phyloP scores from a whole-genome alignment of 2,888 invertebrate species.

The Rhopalosiphum nymphaeae region DNA sequence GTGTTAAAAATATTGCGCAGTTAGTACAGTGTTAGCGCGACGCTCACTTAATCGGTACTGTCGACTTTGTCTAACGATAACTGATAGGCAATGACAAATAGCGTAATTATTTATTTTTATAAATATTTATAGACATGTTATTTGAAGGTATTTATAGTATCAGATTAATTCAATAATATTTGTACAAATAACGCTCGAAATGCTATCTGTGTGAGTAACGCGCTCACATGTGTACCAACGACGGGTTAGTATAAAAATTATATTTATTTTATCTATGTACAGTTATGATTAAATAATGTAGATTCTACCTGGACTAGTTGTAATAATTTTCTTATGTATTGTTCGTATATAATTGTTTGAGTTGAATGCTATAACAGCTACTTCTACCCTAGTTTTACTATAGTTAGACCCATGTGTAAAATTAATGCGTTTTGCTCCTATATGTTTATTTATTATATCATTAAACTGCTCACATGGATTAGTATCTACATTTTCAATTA shows the following conservation, averaged over 20 bases:
- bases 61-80: conserved; percentile 14
- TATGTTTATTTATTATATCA: neutral
- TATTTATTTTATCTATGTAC: too few relatives aligned
- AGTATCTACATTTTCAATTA: conserved; percentile 23
- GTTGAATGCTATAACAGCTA: conserved; percentile 4
- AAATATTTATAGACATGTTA: too few relatives aligned
- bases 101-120: too few relatives aligned
- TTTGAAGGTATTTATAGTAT: too few relatives aligned
- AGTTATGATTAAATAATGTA: neutral
- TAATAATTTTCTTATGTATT: neutral
- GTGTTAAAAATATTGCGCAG: conserved; percentile 22
- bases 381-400: conserved; percentile 16
- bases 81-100: too few relatives aligned
- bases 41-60: neutral
- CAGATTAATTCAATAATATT: conserved; percentile 18
- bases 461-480: conserved; percentile 10
- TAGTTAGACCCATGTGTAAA: neutral
- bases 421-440: conserved; percentile 5
- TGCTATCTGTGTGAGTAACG: neutral
- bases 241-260: neutral
- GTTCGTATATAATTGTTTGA: neutral
- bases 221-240: conserved; percentile 33
- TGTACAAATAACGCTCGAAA: conserved; percentile 4
- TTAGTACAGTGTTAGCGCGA: neutral
- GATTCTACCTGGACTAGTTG: neutral